phyloP scores from a whole-genome alignment of 2,113 vertebrate genomes.

The Cebus imitator region DNA sequence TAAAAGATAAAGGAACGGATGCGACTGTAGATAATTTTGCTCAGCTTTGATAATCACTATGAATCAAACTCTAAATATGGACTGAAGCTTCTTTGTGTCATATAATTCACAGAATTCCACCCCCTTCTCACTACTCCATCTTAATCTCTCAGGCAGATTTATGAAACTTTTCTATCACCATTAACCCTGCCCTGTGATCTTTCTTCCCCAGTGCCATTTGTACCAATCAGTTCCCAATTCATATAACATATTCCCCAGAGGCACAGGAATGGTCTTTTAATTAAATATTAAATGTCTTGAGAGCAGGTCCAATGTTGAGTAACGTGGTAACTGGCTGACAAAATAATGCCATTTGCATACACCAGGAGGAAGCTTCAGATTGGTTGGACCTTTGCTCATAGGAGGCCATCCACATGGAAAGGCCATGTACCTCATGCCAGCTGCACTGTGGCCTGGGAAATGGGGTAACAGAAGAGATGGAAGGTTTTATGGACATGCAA shows the following conservation, averaged over 20 bases:
- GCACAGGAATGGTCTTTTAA: neutral
- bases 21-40: neutral
- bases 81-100: neutral
- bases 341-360: neutral
- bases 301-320: neutral
- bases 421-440: neutral
- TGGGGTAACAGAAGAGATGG: neutral
- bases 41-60: neutral
- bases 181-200: neutral
- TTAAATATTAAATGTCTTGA: constrained; percentile 24
- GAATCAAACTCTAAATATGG: neutral
- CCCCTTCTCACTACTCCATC: neutral
- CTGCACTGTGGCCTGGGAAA: neutral
- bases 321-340: neutral
- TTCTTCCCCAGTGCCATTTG: neutral
- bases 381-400: neutral
- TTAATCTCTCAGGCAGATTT: neutral
- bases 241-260: neutral
- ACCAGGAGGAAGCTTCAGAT: neutral
- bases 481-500: neutral
- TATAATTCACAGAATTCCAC: neutral
- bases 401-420: neutral
- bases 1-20: neutral
- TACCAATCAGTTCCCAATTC: neutral
- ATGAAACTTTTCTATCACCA: neutral